A percentile compares a stretch with the other conserved stretches of the same genome.
These are phyloP conservation scores for Petrocephalus schoutedeni DNA, from an alignment of 2,797 vertebrate species.

Conservation along the genomic window DNA sequence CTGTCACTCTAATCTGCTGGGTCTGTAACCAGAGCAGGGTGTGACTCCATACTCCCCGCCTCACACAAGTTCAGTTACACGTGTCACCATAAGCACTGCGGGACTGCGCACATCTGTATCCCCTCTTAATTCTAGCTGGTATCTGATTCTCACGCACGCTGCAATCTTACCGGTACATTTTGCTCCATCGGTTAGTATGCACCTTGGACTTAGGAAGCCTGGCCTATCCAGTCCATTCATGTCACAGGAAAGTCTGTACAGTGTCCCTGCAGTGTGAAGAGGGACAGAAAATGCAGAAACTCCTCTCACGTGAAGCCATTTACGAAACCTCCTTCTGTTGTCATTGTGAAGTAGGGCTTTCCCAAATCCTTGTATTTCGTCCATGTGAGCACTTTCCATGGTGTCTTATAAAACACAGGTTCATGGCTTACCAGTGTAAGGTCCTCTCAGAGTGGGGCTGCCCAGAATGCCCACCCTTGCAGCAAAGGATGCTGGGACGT, in stretches of 20 bases:
- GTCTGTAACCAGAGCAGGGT: background rate
- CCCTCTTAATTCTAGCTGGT: background rate
- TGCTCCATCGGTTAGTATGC: background rate
- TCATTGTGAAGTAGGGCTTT: background rate
- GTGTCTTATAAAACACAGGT: background rate
- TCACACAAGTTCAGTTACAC: background rate
- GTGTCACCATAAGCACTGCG: background rate
- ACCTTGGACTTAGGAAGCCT: background rate
- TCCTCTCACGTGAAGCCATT: background rate
- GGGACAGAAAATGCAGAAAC: background rate
- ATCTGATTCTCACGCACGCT: background rate
- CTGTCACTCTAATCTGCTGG: background rate
- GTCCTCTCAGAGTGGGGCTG: background rate
- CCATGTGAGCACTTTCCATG: background rate
- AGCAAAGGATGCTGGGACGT: background rate
- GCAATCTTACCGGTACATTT: background rate
- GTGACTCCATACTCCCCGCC: background rate
- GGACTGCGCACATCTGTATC: background rate
- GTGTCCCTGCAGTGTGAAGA: background rate
- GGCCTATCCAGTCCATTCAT: background rate
- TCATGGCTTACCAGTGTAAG: background rate
- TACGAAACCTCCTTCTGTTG: background rate
- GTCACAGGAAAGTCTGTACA: background rate
- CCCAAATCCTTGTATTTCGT: background rate
- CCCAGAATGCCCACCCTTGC: background rate